A percentile compares a stretch with the other conserved stretches of the same genome.
Conservation (phyloP, 2,113 vertebrate genomes). For the Gallinago jamesoni region DNA sequence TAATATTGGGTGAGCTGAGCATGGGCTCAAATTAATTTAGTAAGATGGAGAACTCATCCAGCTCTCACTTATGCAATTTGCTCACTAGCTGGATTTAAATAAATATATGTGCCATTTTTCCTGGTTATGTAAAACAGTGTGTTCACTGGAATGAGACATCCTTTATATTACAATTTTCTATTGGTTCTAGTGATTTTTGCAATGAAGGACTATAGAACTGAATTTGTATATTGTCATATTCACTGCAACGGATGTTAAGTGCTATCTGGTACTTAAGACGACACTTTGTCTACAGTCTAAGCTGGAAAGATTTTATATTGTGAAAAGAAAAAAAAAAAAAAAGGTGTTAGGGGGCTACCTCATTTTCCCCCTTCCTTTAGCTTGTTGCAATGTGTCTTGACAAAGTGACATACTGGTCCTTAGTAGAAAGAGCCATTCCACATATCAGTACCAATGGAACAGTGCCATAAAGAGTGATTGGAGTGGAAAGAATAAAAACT, state of each 20-base stretch:
- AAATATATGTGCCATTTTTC: background rate
- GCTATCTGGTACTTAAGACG: background rate
- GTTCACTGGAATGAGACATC: background rate
- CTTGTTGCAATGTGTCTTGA: background rate
- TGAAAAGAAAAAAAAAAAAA: background rate
- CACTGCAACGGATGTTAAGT: background rate
- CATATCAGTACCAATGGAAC: background rate
- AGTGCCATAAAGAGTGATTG: background rate
- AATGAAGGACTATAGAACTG: background rate
- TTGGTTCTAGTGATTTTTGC: background rate
- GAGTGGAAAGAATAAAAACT: background rate
- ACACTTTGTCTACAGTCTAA: background rate
- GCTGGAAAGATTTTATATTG: background rate
- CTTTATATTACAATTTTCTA: background rate
- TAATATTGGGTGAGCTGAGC: background rate
- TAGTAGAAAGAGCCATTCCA: background rate
- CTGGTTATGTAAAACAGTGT: background rate
- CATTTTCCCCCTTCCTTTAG: background rate
- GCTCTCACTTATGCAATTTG: background rate
- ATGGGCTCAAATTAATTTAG: background rate
- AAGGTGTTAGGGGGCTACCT: background rate
- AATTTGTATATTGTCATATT: background rate
- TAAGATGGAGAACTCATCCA: background rate
- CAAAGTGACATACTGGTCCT: background rate
- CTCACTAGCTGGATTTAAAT: background rate